Evolutionary conservation across 2,797 vertebrate species (phyloP).

Genomic region (Cryptoblepharus egeriae): DNA sequence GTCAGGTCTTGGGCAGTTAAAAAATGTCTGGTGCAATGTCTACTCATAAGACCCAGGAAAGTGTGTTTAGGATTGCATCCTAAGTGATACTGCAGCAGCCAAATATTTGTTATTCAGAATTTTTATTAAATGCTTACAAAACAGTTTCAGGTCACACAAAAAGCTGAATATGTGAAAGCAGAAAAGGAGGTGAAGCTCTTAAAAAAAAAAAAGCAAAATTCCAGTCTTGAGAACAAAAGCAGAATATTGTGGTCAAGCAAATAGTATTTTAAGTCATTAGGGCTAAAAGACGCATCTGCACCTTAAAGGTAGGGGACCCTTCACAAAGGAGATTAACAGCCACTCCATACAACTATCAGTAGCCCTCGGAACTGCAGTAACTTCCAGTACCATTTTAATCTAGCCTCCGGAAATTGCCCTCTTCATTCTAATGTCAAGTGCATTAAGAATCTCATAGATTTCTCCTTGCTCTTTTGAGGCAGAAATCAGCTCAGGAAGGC

Average conservation of each 20-base stretch:
- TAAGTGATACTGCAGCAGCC: slow-evolving; percentile 43
- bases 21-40: too few species aligned
- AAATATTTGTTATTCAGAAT: slow-evolving; percentile 46
- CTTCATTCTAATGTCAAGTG: not conserved
- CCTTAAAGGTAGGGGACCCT: not conserved
- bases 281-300: not conserved
- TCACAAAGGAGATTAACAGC: not conserved
- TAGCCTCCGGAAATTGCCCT: not conserved
- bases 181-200: not conserved
- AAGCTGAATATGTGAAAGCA: slow-evolving; percentile 51
- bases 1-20: too few species aligned
- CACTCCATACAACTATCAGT: not conserved
- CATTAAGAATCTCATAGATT: not conserved
- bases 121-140: slow-evolving; percentile 74
- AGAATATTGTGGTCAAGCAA: not conserved
- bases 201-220: not conserved
- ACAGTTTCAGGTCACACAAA: slow-evolving; percentile 49
- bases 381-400: too few species aligned
- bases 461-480: not conserved
- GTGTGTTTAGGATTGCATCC: too few species aligned
- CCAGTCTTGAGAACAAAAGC: slow-evolving; percentile 16
- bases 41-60: too few species aligned
- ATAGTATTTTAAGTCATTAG: not conserved
- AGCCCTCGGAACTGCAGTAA: too few species aligned
- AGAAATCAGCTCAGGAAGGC: not conserved